Conservation (phyloP, 2,113 vertebrate genomes). For the Pteropus alecto region DNA sequence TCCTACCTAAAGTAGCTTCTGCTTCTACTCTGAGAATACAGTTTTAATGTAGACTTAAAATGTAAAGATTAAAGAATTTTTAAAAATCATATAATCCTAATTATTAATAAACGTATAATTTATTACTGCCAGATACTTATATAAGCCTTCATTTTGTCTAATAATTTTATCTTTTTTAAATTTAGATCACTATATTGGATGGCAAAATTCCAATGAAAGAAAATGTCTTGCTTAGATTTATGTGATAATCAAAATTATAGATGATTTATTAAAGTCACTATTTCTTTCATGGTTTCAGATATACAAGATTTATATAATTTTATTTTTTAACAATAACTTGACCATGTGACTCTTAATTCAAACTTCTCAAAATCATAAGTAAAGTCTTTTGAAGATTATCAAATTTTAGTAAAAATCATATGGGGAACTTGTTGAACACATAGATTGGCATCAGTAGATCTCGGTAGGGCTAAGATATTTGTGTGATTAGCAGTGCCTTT, state of each 20-base stretch:
- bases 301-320: background rate
- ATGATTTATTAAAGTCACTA: background rate
- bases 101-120: background rate
- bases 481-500: background rate
- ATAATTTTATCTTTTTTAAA: background rate
- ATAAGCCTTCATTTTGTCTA: background rate
- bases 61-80: background rate
- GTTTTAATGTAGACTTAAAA: background rate
- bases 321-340: conserved; percentile 19
- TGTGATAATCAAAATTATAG: background rate
- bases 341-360: background rate
- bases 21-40: background rate
- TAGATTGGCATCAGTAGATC: background rate
- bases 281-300: background rate
- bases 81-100: background rate
- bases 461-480: background rate
- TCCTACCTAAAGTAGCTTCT: background rate
- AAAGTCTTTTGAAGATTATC: background rate
- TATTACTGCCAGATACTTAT: background rate
- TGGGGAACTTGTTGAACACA: background rate
- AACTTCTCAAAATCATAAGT: background rate
- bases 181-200: background rate
- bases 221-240: conserved; percentile 21
- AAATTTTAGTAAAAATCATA: background rate
- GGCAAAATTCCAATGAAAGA: conserved; percentile 19